These are phyloP conservation scores for Strongylocentrotus purpuratus DNA, from an alignment of 35 echinoderm and acorn worm species.

Conservation along the genomic window DNA sequence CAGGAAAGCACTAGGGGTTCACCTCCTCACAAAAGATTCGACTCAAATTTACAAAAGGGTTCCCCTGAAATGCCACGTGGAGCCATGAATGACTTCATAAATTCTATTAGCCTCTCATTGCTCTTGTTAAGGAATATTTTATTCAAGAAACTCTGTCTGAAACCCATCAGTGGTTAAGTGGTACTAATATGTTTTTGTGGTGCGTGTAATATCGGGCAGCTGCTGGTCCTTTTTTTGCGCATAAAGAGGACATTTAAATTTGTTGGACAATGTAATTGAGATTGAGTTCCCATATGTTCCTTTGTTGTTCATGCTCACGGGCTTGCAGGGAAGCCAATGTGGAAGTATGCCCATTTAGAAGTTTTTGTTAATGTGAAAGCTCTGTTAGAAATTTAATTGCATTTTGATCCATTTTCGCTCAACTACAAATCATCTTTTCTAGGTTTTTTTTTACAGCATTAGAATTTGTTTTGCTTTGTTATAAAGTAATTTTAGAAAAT, in stretches of 20 bases:
- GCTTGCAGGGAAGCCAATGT: background rate
- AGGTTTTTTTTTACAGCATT: too few species aligned
- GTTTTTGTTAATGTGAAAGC: too few species aligned
- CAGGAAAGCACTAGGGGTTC: background rate
- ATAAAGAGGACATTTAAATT: background rate
- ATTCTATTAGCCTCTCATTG: background rate
- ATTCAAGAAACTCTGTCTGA: background rate
- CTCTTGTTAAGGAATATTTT: slow-evolving; percentile 18
- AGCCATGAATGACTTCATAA: background rate
- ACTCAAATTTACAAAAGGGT: background rate
- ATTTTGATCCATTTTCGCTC: too few species aligned
- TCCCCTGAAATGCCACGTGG: background rate
- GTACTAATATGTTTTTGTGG: background rate
- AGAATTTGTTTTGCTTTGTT: too few species aligned
- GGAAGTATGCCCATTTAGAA: background rate
- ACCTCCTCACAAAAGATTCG: background rate
- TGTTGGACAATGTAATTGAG: background rate
- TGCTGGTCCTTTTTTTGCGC: background rate
- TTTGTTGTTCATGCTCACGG: background rate
- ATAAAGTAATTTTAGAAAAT: too few species aligned
- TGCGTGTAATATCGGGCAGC: background rate
- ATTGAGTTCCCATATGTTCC: background rate
- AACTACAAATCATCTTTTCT: too few species aligned
- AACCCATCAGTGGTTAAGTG: slow-evolving; percentile 9
- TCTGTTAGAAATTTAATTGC: too few species aligned